Base-by-base conservation (phyloP, 1,140 invertebrate genomes). In the Leptestheria dahalacensis region DNA sequence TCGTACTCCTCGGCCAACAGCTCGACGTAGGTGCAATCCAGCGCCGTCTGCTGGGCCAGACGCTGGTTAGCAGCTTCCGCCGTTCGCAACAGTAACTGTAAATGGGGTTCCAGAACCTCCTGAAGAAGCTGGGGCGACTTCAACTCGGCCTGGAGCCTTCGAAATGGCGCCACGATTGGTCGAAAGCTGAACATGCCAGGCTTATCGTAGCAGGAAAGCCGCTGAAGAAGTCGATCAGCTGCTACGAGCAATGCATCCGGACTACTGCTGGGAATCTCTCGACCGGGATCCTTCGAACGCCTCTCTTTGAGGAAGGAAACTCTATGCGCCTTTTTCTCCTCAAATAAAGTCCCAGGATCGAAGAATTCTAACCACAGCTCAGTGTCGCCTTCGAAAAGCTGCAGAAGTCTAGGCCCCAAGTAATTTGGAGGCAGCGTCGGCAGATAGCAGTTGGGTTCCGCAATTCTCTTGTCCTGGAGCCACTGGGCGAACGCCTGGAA, bases 1-100 rank as follows among this genome's bases (percentile, higher is more conserved):
- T 73, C 74, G 68, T 85, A 88, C 20, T 86, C 68, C 4, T 77
- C 73, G 1, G 82, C 79, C 12, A 85, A 69, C 15, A 81, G 65
- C 62, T 86, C 82, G 48, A 82, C 65, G 64, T 83, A 86, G 23
- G 70, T 76, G 57, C 79, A 78, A 69, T 88, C 83, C 11, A 85
- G 68, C 0, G 79, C 79, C 20, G 78, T 80, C 54, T 84, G 77
- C 64, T 85, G 80, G 1, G 78, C 78, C 15, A 80, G 70, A 64
- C 78, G 72, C 20, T 79, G 65, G 33, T 20, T 55, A 20, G 33
- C 21, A 21, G 23, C 26, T 12, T 55, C 53, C 1, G 53, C 53
- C 28, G 64, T 65, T 54, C 68, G 70, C 10, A 66, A 56, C 47
- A 60, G 12, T 3, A 52, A n/a, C 50, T 55, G 58, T 23, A 33